Conservation (phyloP, 1,140 invertebrate genomes). For the Periplaneta americana region DNA sequence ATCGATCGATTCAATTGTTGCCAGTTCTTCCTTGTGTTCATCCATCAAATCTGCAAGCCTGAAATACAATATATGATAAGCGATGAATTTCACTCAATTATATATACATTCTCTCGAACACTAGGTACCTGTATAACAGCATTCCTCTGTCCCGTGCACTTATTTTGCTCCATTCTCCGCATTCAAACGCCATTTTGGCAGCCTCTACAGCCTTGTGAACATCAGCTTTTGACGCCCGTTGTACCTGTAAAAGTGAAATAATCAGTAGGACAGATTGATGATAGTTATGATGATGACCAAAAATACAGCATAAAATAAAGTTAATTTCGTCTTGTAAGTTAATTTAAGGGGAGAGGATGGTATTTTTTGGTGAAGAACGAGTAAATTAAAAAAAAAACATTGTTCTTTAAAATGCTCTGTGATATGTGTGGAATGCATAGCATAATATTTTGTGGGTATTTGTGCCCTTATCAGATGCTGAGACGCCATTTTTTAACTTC, state of each 20-base stretch:
- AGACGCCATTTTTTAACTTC: too few species aligned
- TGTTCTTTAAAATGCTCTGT: too few species aligned
- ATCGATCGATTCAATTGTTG: conserved; percentile 74
- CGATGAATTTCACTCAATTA: conserved; percentile 20
- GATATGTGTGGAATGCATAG: too few species aligned
- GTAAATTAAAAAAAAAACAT: too few species aligned
- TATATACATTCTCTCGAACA: too few species aligned
- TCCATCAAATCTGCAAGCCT: conserved; percentile 71
- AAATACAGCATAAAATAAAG: too few species aligned
- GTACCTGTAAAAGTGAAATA: conserved; percentile 43
- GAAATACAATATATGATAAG: conserved; percentile 24
- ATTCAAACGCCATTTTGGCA: conserved; percentile 79
- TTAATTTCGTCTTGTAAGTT: too few species aligned
- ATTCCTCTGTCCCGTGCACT: conserved; percentile 75
- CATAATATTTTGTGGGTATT: too few species aligned
- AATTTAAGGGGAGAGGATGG: too few species aligned
- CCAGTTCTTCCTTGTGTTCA: conserved; percentile 62
- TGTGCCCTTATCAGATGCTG: too few species aligned
- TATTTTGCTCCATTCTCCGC: conserved; percentile 84
- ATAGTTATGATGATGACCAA: too few species aligned
- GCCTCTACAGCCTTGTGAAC: conserved; percentile 82
- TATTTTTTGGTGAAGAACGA: too few species aligned
- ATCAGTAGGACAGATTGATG: background rate
- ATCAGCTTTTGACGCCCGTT: conserved; percentile 70
- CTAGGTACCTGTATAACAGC: conserved; percentile 58